Percentiles rank a stretch among this genome's conserved stretches.
phyloP scores from a whole-genome alignment of 2,113 vertebrate genomes.

The Oreotrochilus melanogaster region DNA sequence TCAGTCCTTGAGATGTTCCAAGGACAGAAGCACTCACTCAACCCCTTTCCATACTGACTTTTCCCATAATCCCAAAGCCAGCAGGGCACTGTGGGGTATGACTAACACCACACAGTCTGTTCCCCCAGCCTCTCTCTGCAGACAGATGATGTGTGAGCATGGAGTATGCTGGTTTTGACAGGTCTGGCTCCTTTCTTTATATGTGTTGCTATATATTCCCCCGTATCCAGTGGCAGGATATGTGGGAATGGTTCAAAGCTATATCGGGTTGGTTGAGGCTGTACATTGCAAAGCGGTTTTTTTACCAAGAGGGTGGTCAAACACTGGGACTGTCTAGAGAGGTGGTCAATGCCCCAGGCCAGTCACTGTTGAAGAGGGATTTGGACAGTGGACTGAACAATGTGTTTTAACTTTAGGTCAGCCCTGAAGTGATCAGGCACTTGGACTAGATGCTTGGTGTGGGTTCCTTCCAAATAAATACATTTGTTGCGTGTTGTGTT shows the following conservation, averaged over 20 bases:
- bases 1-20: neutral
- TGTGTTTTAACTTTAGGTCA: neutral
- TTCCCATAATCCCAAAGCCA: neutral
- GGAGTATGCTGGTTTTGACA: neutral
- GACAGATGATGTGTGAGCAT: neutral
- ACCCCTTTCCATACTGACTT: neutral
- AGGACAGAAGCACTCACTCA: neutral
- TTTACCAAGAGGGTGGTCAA: neutral
- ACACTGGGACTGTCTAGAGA: neutral
- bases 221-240: neutral
- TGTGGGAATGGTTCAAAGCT: neutral
- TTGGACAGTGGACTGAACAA: neutral
- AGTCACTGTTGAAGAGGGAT: neutral
- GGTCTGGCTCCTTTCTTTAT: neutral
- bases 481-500: no score
- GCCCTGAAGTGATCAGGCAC: neutral
- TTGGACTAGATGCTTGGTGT: neutral
- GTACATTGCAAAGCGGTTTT: neutral
- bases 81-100: accelerated
- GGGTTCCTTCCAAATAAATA: neutral
- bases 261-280: neutral
- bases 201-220: neutral
- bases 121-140: neutral
- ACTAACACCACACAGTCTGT: neutral
- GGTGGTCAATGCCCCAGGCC: accelerated